Base-by-base conservation (phyloP, 2,888 invertebrate species). In the Hypomecis atomaria region DNA sequence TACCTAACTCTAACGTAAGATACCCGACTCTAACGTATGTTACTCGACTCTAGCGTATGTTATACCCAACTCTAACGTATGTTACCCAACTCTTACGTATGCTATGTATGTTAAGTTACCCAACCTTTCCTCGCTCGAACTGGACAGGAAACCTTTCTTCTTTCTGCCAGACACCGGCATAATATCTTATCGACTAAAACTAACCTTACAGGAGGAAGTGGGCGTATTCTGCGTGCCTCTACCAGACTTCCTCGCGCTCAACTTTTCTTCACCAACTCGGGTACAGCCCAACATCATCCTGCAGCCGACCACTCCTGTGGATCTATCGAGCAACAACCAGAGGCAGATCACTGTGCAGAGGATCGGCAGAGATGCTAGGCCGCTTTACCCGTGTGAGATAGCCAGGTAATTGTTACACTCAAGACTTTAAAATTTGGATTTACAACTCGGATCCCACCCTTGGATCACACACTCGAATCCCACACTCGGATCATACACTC, bases 311-410 rank as follows among this genome's bases (percentile, higher is more conserved):
- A 66, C 79, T 0, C 23, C 76, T 1, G 71, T 76, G 0, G 79
- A 83, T 6, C 10, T 49, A 8, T 49, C 48, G n/a, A n/a, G n/a
- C 50, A 62, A 44, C 8, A 78, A 74, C 45, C 87, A 83, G 62
- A 81, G 93, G 1, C 94, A 94, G 67, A 93, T 94, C 67, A 92
- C 94, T 0, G 94, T 94, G 7, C 94, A 94, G 66, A 82, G 94
- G 62, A 90, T 94, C 33, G 94, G 94, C 5, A 85, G 94, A 13
- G 94, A 94, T 73, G 94, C 94, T 0, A 77, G 94, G 49, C 93
- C 94, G 3, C 73, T 94, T 6, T 83, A 92, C 34, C 86, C 93
- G 0, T 84, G 87, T 43, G 94, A 95, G 74, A 85, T 94, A 61
- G 89, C 93, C 9, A 87, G 92, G 76, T 72, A 67, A 54, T 10